These are phyloP conservation scores for Adineta ricciae DNA, from an alignment of 2,888 invertebrate species.

Conservation along the genomic window DNA sequence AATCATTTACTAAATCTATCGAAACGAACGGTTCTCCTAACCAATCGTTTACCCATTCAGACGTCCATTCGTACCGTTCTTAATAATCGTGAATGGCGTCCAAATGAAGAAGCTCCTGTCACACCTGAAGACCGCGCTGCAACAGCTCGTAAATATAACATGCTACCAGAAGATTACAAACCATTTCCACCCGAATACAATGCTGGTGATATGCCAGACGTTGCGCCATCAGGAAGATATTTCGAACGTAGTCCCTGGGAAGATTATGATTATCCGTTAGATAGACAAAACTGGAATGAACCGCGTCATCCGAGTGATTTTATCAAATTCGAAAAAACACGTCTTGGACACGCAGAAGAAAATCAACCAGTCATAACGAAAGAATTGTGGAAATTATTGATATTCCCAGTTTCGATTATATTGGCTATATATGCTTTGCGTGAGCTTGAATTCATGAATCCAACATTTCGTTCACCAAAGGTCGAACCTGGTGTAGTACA, in stretches of 20 bases:
- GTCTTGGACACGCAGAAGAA: background rate
- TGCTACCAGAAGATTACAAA: constrained; percentile 13
- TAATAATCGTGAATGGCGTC: constrained; percentile 18
- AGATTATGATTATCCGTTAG: background rate
- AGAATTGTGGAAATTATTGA: background rate
- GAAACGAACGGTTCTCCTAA: background rate
- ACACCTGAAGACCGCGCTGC: background rate
- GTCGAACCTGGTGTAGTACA: background rate
- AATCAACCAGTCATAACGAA: background rate
- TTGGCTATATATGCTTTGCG: background rate
- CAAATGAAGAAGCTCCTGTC: background rate
- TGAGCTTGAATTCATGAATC: background rate
- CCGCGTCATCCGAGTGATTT: background rate
- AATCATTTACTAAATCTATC: background rate
- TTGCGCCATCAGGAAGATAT: background rate
- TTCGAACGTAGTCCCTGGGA: background rate
- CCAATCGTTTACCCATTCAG: background rate
- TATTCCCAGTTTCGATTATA: background rate
- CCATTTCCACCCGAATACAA: background rate
- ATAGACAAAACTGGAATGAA: constrained; percentile 1
- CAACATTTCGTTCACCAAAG: background rate
- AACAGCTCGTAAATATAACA: background rate
- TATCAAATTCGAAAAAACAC: background rate
- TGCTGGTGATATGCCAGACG: constrained; percentile 16
- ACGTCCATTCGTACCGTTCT: background rate